Conservation (phyloP, 2,113 vertebrate genomes). For the Pygoscelis adeliae region DNA sequence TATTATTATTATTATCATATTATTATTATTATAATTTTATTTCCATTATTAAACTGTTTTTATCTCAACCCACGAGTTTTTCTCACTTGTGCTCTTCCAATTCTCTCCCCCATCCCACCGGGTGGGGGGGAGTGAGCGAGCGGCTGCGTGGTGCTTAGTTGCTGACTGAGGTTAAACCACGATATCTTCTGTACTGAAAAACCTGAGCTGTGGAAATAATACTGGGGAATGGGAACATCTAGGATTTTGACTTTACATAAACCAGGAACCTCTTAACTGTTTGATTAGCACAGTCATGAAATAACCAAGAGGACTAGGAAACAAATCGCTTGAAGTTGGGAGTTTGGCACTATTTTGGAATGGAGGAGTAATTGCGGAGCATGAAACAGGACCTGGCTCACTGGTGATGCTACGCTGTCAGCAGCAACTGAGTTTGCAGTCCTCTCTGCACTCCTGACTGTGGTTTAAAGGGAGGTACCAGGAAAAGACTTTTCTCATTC, state of each 20-base stretch:
- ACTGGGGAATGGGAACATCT: not conserved
- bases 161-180: no score
- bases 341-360: not conserved
- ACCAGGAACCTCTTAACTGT: not conserved
- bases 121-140: no score
- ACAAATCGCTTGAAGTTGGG: not conserved
- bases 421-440: not conserved
- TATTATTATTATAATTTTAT: no score
- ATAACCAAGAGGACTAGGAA: not conserved
- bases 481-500: not conserved
- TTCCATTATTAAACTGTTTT: no score
- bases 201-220: not conserved
- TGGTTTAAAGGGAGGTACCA: not conserved
- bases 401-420: not conserved
- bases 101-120: no score
- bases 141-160: no score
- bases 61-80: no score
- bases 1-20: no score
- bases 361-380: not conserved
- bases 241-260: not conserved
- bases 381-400: not conserved
- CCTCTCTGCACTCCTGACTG: not conserved
- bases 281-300: not conserved
- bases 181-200: not conserved
- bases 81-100: no score